phyloP scores from a whole-genome alignment of 2,797 vertebrate genomes.

The Ctenosaura bakeri region DNA sequence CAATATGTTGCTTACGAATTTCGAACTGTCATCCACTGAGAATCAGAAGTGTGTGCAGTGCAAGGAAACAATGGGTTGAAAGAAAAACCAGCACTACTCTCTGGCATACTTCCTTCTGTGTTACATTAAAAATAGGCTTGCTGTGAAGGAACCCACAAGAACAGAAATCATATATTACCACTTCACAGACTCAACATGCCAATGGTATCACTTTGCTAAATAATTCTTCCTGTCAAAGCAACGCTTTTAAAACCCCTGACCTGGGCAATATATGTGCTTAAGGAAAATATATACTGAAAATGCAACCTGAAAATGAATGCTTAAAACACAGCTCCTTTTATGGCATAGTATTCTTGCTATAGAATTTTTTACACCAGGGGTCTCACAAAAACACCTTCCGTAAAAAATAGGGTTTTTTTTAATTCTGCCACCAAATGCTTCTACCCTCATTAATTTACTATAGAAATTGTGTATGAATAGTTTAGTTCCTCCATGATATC shows the following conservation, averaged over 20 bases:
- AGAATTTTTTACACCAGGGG: conserved; percentile 59
- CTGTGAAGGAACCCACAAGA: conserved; percentile 22
- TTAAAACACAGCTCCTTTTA: conserved; percentile 46
- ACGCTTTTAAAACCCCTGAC: conserved; percentile 2
- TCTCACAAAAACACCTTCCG: conserved; percentile 55
- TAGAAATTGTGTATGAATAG: conserved; percentile 61
- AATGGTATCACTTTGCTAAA: conserved; percentile 40
- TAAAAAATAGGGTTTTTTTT: conserved; percentile 40
- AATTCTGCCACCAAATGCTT: conserved; percentile 63
- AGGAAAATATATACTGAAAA: conserved; percentile 43
- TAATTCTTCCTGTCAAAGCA: neutral
- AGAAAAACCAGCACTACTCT: conserved; percentile 8
- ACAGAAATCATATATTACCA: conserved; percentile 18
- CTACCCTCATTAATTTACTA: conserved; percentile 61
- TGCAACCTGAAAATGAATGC: conserved; percentile 49
- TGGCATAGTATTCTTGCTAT: conserved; percentile 57
- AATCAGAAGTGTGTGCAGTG: neutral
- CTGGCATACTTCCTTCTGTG: conserved; percentile 13
- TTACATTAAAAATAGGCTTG: conserved; percentile 29
- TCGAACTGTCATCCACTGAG: neutral
- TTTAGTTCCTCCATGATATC: conserved; percentile 59
- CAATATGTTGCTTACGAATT: conserved; percentile 27
- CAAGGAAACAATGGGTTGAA: conserved; percentile 14
- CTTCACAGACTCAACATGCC: conserved; percentile 41
- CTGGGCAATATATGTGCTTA: conserved; percentile 26